These are phyloP conservation scores for Garrulus glandarius DNA, from an alignment of 2,797 vertebrate genomes.

Conservation along the genomic window DNA sequence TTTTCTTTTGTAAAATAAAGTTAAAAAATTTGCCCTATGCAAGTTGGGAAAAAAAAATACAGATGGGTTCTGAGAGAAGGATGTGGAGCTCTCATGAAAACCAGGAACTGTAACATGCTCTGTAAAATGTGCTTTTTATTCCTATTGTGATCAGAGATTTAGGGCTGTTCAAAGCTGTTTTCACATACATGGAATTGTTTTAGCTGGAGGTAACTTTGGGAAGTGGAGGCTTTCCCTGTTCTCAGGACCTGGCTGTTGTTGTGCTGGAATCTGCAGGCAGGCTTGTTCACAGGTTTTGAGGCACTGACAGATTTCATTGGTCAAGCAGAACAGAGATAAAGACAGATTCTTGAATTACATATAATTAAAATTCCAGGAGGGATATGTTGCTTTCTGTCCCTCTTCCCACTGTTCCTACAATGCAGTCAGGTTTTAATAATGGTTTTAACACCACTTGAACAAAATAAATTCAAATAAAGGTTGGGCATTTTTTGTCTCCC, in stretches of 20 bases:
- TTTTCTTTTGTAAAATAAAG: not conserved
- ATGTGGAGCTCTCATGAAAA: not conserved
- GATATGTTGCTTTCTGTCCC: not conserved
- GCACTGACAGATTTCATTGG: not conserved
- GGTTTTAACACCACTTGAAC: not conserved
- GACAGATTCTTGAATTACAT: not conserved
- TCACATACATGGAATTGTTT: not conserved
- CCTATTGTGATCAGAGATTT: not conserved
- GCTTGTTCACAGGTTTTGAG: not conserved
- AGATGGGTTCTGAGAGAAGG: not conserved
- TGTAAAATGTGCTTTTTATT: not conserved
- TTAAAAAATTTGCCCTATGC: not conserved
- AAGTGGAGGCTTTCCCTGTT: not conserved
- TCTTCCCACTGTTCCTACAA: not conserved
- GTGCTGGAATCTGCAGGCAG: not conserved
- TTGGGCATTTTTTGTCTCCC: not conserved
- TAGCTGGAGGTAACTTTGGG: not conserved
- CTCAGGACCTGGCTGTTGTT: not conserved
- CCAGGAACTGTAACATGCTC: not conserved
- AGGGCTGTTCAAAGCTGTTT: not conserved
- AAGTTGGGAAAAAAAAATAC: accelerated
- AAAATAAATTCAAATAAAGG: not conserved
- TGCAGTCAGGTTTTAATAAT: not conserved
- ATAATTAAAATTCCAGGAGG: not conserved
- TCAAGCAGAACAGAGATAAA: not conserved